phyloP scores from a whole-genome alignment of 2,113 vertebrate species.

The Pluvialis apricaria region DNA sequence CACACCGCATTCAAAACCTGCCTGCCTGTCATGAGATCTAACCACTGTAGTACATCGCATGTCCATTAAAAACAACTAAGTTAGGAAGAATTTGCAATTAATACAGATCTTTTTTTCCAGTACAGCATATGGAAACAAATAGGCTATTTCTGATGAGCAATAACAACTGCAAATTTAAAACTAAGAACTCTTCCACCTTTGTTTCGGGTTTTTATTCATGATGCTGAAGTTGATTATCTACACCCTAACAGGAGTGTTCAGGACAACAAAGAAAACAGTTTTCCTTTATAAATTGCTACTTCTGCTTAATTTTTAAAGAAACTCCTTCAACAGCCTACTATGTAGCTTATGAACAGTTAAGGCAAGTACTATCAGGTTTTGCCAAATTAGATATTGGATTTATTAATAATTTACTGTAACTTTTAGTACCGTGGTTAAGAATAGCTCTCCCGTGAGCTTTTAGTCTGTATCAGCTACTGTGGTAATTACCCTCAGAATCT shows the following conservation, averaged over 20 bases:
- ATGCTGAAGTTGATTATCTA: background rate
- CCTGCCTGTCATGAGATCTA: background rate
- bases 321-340: background rate
- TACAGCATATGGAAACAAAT: background rate
- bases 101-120: background rate
- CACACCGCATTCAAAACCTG: background rate
- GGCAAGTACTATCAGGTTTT: background rate
- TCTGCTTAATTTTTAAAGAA: background rate
- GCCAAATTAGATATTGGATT: conserved; percentile 2
- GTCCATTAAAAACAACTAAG: background rate
- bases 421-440: background rate
- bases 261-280: background rate
- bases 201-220: background rate
- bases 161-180: background rate
- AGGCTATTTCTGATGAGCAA: background rate
- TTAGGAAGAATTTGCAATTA: background rate
- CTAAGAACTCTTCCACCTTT: background rate
- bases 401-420: conserved; percentile 42
- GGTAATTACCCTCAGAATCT: background rate
- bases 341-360: background rate
- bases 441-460: background rate
- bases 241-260: background rate
- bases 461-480: background rate
- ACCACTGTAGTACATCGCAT: background rate
- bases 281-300: background rate